phyloP scores from a whole-genome alignment of 2,888 invertebrate genomes.

The Ethmia dodecea region DNA sequence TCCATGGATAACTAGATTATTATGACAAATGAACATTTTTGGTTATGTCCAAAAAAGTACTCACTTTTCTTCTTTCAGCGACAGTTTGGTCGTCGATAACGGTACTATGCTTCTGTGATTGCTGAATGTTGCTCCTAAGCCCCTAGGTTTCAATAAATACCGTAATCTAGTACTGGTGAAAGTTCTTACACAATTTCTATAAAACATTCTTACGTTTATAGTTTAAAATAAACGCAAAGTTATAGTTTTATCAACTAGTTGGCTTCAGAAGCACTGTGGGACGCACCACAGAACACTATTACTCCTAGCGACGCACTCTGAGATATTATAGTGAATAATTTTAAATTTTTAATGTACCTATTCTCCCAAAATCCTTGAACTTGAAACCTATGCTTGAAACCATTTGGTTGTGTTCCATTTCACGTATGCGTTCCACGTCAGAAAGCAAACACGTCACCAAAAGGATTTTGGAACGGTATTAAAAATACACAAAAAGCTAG shows the following conservation, averaged over 20 bases:
- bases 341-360: slow-evolving; percentile 1
- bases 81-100: slow-evolving; percentile 52
- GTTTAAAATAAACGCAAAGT: slow-evolving; percentile 17
- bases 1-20: too few relatives aligned
- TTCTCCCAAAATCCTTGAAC: neutral
- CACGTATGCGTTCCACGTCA: slow-evolving; percentile 3
- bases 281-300: too few relatives aligned
- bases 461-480: too few relatives aligned
- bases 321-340: neutral
- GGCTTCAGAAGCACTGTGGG: too few relatives aligned
- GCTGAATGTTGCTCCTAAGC: slow-evolving; percentile 40
- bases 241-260: slow-evolving; percentile 16
- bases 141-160: slow-evolving; percentile 41
- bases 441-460: too few relatives aligned
- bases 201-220: slow-evolving; percentile 38
- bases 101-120: slow-evolving; percentile 44
- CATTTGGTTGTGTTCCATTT: slow-evolving; percentile 13
- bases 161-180: slow-evolving; percentile 37
- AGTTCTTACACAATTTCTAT: slow-evolving; percentile 47
- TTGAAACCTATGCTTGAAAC: slow-evolving; percentile 3
- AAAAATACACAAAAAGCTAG: too few relatives aligned
- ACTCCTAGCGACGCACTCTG: neutral
- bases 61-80: slow-evolving; percentile 61
- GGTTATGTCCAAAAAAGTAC: slow-evolving; percentile 15
- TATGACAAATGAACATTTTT: neutral